Conservation (phyloP, 2,113 vertebrate species). For the Mormyrus lacerda region DNA sequence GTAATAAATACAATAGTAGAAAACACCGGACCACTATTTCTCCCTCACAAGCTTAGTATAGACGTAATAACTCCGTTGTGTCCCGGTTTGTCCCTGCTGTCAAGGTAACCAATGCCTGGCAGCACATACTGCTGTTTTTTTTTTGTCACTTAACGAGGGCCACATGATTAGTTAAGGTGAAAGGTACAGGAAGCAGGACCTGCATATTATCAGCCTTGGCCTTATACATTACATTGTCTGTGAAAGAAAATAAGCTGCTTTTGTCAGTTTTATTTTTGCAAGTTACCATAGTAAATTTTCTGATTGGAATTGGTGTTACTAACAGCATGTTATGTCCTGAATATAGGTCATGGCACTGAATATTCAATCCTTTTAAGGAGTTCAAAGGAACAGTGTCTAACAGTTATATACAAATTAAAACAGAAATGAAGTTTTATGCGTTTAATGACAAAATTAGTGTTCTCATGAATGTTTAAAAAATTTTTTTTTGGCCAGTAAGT, state of each 20-base stretch:
- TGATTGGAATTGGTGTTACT: neutral
- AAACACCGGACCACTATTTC: neutral
- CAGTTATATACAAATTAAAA: neutral
- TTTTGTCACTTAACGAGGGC: neutral
- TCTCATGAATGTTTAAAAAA: neutral
- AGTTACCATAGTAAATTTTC: neutral
- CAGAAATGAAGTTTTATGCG: neutral
- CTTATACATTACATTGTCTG: neutral
- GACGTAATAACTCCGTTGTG: neutral
- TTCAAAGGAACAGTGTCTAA: neutral
- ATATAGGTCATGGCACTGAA: neutral
- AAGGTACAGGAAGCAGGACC: neutral
- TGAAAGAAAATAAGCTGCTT: neutral
- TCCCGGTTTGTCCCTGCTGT: neutral
- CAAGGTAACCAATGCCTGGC: conserved; percentile 6
- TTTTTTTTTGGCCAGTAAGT: neutral
- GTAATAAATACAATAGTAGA: neutral
- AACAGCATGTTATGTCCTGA: neutral
- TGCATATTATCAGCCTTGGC: neutral
- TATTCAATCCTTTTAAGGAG: neutral
- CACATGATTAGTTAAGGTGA: neutral
- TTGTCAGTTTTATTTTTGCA: neutral
- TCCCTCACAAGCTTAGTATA: neutral
- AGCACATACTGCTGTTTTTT: neutral
- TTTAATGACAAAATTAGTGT: neutral